A percentile compares a stretch with the other conserved stretches of the same genome.
Conservation (phyloP, 2,797 vertebrate species). For the Characodon lateralis region DNA sequence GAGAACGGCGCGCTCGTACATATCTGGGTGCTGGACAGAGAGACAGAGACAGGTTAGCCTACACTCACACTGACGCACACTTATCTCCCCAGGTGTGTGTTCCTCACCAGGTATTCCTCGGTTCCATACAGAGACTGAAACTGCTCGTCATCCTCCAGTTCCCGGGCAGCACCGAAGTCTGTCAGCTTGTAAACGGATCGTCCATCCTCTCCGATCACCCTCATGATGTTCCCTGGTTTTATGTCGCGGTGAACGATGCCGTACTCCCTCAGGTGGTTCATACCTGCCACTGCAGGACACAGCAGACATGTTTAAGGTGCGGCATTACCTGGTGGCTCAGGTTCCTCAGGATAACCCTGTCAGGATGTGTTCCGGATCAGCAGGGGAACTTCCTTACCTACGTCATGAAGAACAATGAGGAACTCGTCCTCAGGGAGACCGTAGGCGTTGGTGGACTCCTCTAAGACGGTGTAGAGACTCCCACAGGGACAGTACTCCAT, state of each 20-base stretch:
- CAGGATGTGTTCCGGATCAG: neutral
- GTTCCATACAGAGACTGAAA: conserved; percentile 98
- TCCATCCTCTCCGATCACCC: conserved; percentile 94
- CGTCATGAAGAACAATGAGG: conserved; percentile 94
- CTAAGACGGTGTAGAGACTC: conserved; percentile 94
- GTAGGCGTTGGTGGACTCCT: conserved; percentile 95
- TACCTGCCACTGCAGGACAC: conserved; percentile 88
- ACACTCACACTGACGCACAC: neutral
- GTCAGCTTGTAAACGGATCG: conserved; percentile 96
- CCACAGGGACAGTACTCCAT: conserved; percentile 99
- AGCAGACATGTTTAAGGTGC: neutral
- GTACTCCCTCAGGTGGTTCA: conserved; percentile 97
- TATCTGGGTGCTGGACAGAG: conserved; percentile 90
- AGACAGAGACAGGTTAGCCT: neutral
- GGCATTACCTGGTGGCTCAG: neutral
- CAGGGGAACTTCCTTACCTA: conserved; percentile 82
- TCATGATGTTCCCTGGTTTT: conserved; percentile 98
- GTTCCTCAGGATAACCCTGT: neutral
- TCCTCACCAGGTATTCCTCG: conserved; percentile 83
- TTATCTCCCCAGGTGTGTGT: neutral
- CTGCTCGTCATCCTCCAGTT: conserved; percentile 96
- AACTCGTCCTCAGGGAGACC: conserved; percentile 97
- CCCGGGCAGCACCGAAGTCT: conserved; percentile 94
- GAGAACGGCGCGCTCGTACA: conserved; percentile 96
- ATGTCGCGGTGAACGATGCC: conserved; percentile 97